Evolutionary conservation across 2,113 vertebrate genomes (phyloP).

Genomic region (Halcyon senegalensis): DNA sequence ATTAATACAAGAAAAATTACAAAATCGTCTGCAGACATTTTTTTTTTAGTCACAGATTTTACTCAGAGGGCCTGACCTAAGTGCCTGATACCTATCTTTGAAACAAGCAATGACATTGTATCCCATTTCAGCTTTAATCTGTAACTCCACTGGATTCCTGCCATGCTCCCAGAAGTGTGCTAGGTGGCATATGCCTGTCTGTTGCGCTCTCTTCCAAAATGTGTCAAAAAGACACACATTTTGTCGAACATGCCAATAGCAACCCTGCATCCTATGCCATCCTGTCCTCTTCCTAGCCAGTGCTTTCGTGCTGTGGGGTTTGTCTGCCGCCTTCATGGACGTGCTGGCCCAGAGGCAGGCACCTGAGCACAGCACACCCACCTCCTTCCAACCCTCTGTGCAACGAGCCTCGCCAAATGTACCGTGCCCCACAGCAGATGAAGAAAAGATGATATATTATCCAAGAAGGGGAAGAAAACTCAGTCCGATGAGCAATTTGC

Average conservation of each 20-base stretch:
- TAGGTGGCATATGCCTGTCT: conserved; percentile 7
- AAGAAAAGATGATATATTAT: background rate
- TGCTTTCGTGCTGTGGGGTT: background rate
- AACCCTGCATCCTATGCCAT: background rate
- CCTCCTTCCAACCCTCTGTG: background rate
- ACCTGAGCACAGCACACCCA: background rate
- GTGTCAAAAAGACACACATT: conserved; percentile 30
- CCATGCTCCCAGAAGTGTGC: conserved; percentile 14
- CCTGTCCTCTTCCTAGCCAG: background rate
- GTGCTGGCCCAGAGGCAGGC: background rate
- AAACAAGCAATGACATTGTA: background rate
- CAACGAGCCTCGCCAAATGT: background rate
- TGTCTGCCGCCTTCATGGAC: background rate
- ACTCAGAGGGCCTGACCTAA: background rate
- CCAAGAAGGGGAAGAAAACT: background rate
- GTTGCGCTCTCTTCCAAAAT: background rate
- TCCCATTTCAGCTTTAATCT: conserved; percentile 10
- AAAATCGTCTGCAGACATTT: background rate
- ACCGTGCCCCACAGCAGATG: rapidly evolving
- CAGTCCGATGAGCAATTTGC: background rate
- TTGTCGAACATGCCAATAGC: background rate
- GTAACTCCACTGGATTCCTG: background rate
- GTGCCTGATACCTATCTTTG: background rate
- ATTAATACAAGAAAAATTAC: background rate
- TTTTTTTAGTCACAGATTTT: background rate